Evolutionary conservation across 2,888 invertebrate species (phyloP), one percentile per base, ranked within the genome.

Genomic region (Eucera pruinosa): DNA sequence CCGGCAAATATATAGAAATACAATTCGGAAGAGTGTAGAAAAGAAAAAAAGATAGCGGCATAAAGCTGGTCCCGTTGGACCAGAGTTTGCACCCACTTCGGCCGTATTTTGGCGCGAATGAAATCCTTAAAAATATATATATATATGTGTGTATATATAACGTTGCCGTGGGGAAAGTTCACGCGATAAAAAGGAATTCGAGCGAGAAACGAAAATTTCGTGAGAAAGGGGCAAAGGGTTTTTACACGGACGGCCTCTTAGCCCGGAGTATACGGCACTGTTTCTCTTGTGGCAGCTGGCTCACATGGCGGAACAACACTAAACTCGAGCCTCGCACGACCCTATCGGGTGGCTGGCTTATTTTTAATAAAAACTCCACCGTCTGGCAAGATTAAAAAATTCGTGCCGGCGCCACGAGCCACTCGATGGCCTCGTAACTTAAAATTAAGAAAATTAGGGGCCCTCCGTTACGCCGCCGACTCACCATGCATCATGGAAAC

Each of bases 381-480:
- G 72, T 48, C 39, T 36, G 65, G 67, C 69, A 78, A 87, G 85
- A 88, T 88, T 87, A 88, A 88, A 88, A 88, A 88, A 86, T 85
- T 86, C 82, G 76, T 74, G 47, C 72, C 72, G 66, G 67, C 70
- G 73, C 72, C 61, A 65, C 52, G 72, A 81, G 79, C 78, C 79
- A 70, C 82, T 78, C 82, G 73, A 80, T 75, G 80, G 85, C 80
- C 79, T 87, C 89, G 86, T 89, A 89, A 89, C 85, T 89, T 87
- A 83, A 86, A 85, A 88, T 88, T 87, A 86, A 88, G 87, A 87
- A 87, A 88, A 88, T 88, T 88, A 85, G 82, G 82, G 76, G 57
- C 20, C 39, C 30, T 30, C 48, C 45, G 52, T 25, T 25, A 27
- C 64, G 43, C 48, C 66, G 15, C 9, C 43, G 36, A 1, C 33